Evolutionary conservation across 2,113 vertebrate genomes (phyloP).

Genomic region (Varanus komodoensis): DNA sequence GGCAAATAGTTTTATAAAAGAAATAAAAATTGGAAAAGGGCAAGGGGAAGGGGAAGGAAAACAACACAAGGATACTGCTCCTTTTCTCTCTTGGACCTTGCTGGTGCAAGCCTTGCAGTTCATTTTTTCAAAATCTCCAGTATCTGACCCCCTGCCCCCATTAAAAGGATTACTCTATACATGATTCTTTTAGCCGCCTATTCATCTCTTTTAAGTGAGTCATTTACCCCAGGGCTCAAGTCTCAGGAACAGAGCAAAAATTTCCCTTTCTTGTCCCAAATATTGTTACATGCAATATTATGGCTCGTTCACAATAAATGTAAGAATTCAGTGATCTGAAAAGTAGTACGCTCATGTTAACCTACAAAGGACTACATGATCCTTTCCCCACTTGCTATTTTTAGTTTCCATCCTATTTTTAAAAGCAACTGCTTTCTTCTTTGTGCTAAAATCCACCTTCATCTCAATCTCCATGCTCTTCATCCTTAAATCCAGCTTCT

Average conservation of each 20-base stretch:
- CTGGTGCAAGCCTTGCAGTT: no score
- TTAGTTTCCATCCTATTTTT: background rate
- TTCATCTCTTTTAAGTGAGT: background rate
- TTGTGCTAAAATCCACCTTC: background rate
- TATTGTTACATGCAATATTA: background rate
- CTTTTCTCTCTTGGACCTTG: no score
- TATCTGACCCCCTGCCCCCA: no score
- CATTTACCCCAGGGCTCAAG: background rate
- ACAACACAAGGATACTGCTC: no score
- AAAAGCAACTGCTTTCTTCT: background rate
- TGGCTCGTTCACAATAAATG: background rate
- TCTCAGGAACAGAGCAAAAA: background rate
- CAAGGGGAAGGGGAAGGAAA: accelerated
- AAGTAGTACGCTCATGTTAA: background rate
- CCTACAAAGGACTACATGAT: background rate
- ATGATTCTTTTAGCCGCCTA: background rate
- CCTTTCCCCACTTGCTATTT: background rate
- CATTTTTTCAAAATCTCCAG: no score
- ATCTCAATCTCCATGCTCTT: background rate
- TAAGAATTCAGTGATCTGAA: background rate
- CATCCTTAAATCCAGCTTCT: background rate
- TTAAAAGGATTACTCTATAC: no score
- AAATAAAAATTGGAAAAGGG: no score
- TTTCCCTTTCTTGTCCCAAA: background rate
- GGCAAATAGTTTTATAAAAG: no score